A percentile compares a stretch with the other conserved stretches of the same genome.
Conservation (phyloP, 53 echinoderm and acorn worm genomes). For the Zoroaster sp. region DNA sequence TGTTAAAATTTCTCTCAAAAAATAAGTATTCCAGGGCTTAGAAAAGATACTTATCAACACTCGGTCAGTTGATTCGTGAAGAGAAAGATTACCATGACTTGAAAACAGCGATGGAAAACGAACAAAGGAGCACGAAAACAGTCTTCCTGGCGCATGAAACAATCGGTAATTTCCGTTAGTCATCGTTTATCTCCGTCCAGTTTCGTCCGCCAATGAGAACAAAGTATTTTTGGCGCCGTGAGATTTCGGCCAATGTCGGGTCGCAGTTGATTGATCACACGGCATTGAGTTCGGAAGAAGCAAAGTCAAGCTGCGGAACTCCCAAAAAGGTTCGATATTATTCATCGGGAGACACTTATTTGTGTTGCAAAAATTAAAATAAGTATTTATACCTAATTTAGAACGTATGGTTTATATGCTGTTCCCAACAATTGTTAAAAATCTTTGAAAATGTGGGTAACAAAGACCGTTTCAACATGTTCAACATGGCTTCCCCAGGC, state of each 20-base stretch:
- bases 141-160: not conserved
- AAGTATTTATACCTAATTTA: not conserved
- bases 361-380: not conserved
- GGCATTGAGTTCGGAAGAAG: conserved; percentile 1
- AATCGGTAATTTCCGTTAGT: conserved; percentile 48
- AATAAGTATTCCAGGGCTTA: not conserved
- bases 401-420: not conserved
- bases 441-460: not conserved
- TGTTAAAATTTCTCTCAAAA: not conserved
- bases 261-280: conserved; percentile 51
- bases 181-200: conserved; percentile 43
- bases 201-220: conserved; percentile 67
- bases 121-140: conserved; percentile 33
- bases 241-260: conserved; percentile 60
- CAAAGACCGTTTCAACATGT: not conserved
- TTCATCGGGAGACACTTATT: not conserved
- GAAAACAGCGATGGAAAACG: conserved; percentile 16
- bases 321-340: conserved; percentile 55
- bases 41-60: not conserved
- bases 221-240: conserved; percentile 68
- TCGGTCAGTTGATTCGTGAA: not conserved
- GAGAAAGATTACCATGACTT: not conserved
- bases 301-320: not conserved
- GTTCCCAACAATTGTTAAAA: not conserved
- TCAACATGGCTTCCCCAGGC: not conserved